Percentiles rank a stretch among this genome's conserved stretches.
These are phyloP conservation scores for Mactra quadrangularis DNA, from an alignment of 1,140 invertebrate genomes.

Conservation along the genomic window DNA sequence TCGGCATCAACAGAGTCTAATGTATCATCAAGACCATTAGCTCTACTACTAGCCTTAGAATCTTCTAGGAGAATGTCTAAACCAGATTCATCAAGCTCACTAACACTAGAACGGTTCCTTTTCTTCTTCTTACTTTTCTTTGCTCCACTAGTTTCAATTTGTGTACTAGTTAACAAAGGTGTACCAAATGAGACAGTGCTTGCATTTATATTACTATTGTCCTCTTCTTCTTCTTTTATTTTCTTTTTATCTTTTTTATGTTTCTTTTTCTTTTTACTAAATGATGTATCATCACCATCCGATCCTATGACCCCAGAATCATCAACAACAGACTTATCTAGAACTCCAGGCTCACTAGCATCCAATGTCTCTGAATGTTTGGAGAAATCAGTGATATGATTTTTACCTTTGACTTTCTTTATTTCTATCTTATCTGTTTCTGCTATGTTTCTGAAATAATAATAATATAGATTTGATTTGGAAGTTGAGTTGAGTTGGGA, in stretches of 20 bases:
- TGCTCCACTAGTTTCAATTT: not conserved
- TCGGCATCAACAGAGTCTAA: not conserved
- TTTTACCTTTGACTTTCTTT: not conserved
- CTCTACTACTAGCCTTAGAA: not conserved
- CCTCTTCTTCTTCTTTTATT: not conserved
- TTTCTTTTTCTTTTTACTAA: constrained; percentile 23
- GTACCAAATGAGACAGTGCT: not conserved
- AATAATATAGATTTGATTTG: no score
- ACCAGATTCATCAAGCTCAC: not conserved
- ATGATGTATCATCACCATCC: not conserved
- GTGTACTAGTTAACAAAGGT: constrained; percentile 20
- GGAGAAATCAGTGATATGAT: not conserved
- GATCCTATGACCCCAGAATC: not conserved
- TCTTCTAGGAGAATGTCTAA: not conserved
- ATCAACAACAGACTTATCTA: not conserved
- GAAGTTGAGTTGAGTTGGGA: no score
- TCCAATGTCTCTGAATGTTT: not conserved
- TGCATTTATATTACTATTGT: not conserved
- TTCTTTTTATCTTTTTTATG: constrained; percentile 27
- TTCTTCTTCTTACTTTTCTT: not conserved
- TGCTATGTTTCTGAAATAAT: not conserved
- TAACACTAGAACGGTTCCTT: not conserved
- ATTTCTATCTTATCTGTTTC: not conserved
- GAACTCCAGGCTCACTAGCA: not conserved
- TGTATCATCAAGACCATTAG: not conserved